Evolutionary conservation across 2,888 invertebrate genomes (phyloP).

Genomic region (Heliconius hortense): DNA sequence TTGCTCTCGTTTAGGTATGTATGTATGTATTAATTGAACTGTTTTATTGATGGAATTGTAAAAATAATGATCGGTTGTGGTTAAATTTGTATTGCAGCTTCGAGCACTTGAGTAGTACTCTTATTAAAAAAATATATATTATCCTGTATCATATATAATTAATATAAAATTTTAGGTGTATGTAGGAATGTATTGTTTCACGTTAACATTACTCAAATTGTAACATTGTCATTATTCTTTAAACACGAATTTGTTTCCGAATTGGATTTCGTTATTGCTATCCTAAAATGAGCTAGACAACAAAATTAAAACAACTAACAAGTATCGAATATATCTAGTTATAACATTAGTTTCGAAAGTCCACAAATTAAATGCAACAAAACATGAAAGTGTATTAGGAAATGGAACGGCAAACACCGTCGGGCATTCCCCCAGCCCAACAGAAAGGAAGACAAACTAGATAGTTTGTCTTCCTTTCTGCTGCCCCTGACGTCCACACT

Average conservation of each 20-base stretch:
- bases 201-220: too few relatives aligned
- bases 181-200: too few relatives aligned
- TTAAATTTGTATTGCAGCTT: not conserved
- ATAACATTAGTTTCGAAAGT: not conserved
- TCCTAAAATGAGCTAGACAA: not conserved
- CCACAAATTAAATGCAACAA: slow-evolving; percentile 12
- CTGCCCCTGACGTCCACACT: slow-evolving; percentile 69
- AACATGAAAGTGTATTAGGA: slow-evolving; percentile 35
- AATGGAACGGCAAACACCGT: slow-evolving; percentile 72
- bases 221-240: too few relatives aligned
- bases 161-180: not conserved
- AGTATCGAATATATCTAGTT: not conserved
- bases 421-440: slow-evolving; percentile 65
- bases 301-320: not conserved
- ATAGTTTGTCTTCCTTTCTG: slow-evolving; percentile 44
- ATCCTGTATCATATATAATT: not conserved
- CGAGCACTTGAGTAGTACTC: not conserved
- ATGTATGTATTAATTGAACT: not conserved
- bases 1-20: not conserved
- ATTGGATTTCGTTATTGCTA: not conserved
- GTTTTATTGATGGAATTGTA: not conserved
- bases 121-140: not conserved
- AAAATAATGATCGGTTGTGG: not conserved
- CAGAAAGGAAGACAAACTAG: slow-evolving; percentile 72
- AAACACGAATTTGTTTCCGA: not conserved